A percentile compares a stretch with the other conserved stretches of the same genome.
These are phyloP conservation scores for Trichoplusia ni DNA, from an alignment of 1,140 invertebrate species.

Conservation along the genomic window DNA sequence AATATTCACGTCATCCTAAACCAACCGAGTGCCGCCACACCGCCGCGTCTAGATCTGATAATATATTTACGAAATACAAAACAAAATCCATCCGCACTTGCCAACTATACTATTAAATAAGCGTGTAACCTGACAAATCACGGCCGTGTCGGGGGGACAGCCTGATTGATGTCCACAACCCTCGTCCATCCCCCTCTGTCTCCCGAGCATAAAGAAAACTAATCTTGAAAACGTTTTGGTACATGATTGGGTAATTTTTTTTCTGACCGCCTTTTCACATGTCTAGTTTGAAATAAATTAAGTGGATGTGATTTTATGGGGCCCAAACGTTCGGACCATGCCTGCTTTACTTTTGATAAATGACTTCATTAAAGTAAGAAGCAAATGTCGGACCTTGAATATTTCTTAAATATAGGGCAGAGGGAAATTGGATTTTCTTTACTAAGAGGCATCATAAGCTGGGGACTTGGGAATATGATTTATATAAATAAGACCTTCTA, in stretches of 20 bases:
- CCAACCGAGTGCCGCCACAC: too few relatives aligned
- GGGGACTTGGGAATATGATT: too few relatives aligned
- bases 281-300: conserved; percentile 16
- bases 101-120: conserved; percentile 38
- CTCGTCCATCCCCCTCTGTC: conserved; percentile 20
- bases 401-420: too few relatives aligned
- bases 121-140: conserved; percentile 43
- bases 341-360: too few relatives aligned
- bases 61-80: neutral
- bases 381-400: too few relatives aligned
- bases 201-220: conserved; percentile 32
- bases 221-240: conserved; percentile 31
- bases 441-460: too few relatives aligned
- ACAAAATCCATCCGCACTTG: conserved; percentile 18
- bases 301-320: conserved; percentile 17
- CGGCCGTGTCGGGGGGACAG: conserved; percentile 29
- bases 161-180: conserved; percentile 41
- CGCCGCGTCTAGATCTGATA: too few relatives aligned
- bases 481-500: too few relatives aligned
- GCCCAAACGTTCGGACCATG: too few relatives aligned
- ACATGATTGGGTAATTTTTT: conserved; percentile 32
- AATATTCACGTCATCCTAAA: too few relatives aligned
- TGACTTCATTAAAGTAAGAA: too few relatives aligned
- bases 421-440: too few relatives aligned
- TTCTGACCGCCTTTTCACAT: conserved; percentile 27